Percentiles rank a stretch among this genome's conserved stretches.
These are phyloP conservation scores for Drosophila suboccidentalis DNA, from an alignment of 2,888 invertebrate genomes.

Conservation along the genomic window DNA sequence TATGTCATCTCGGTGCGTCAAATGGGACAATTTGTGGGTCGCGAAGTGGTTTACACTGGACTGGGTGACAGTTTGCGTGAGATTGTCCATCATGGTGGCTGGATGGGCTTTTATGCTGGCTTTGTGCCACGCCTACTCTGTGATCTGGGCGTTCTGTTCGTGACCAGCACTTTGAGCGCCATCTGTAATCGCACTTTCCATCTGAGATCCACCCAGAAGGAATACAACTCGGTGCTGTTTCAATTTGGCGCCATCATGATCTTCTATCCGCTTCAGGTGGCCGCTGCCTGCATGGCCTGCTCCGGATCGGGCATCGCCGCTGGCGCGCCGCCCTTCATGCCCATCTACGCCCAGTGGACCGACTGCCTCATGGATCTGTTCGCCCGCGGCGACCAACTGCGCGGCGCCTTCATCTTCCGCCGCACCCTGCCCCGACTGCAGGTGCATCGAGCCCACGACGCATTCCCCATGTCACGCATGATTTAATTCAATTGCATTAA, in stretches of 20 bases:
- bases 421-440: conserved; percentile 50
- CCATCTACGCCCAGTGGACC: conserved; percentile 57
- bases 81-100: conserved; percentile 21
- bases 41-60: conserved; percentile 35
- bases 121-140: conserved; percentile 53
- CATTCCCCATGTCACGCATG: conserved; percentile 10
- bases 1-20: conserved; percentile 63
- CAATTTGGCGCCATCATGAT: conserved; percentile 43
- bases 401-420: conserved; percentile 54
- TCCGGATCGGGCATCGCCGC: conserved; percentile 53
- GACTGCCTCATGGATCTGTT: conserved; percentile 57
- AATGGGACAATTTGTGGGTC: conserved; percentile 65
- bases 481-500: conserved; percentile 3
- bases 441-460: conserved; percentile 11
- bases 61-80: conserved; percentile 24
- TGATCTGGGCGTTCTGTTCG: conserved; percentile 45
- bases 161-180: conserved; percentile 33
- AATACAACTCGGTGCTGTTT: conserved; percentile 43
- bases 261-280: conserved; percentile 59
- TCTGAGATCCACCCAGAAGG: neutral
- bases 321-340: conserved; percentile 66
- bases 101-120: conserved; percentile 52
- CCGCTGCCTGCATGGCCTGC: conserved; percentile 62
- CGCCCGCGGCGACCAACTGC: conserved; percentile 56
- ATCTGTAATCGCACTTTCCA: conserved; percentile 19